Base-by-base conservation (phyloP, 2,888 invertebrate species). In the Orthonychiurus folsomi region DNA sequence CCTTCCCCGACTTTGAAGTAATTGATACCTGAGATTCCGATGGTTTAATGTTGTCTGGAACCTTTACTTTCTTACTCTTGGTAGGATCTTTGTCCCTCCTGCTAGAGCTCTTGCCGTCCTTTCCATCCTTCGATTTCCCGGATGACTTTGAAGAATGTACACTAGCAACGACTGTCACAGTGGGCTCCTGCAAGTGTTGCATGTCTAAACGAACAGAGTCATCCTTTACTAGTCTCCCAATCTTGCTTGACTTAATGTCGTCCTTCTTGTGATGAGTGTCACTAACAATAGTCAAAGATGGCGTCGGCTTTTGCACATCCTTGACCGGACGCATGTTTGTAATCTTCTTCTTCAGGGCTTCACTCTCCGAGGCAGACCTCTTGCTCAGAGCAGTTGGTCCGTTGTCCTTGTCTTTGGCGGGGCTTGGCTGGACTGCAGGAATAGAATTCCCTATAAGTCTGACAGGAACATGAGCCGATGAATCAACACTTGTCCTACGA, bases 91-190 rank as follows among this genome's bases (percentile, higher is more conserved):
- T 56, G 28, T 56, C 37, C 20, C 27, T 52, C n/a, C n/a, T 52
- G n/a, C 23, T 56, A 27, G 9, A 9, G 20, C 3, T 12, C 5
- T 28, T n/a, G 12, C 20, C 23, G 2, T 21, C n/a, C 3, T 52
- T 3, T 52, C 52, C 52, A 52, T 21, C 23, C n/a, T 55, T 20
- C 12, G 21, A 9, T 24, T 20, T 20, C 23, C 24, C 23, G 9
- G 56, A 18, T n/a, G n/a, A n/a, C n/a, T n/a, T n/a, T n/a, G n/a
- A n/a, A 24, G 60, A 59, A 26, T 64, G 63, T 26, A 70, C 66
- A 26, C 66, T 67, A 2, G 73, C 71, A 28, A 73, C 71, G 3
- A 71, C 71, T 15, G 68, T 70, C 5, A 73, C 71, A 3, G 73
- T 71, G 24, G 69, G 66, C 60, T 71, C 70, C 57, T 68, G 54